phyloP scores from a whole-genome alignment of 2,113 vertebrate species.

The Haemorhous mexicanus region DNA sequence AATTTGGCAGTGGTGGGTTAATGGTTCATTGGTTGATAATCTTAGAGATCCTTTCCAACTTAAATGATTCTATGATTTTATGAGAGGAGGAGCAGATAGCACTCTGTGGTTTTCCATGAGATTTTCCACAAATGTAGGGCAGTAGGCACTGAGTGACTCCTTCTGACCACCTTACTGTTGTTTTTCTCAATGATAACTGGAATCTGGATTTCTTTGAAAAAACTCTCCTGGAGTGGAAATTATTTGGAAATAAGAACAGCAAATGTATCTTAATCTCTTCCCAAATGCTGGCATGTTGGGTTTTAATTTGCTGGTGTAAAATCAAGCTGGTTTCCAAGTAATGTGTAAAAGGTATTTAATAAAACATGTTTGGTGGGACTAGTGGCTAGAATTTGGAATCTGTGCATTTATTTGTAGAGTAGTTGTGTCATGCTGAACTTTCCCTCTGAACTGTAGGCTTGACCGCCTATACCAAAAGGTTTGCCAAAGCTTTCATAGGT shows the following conservation, averaged over 20 bases:
- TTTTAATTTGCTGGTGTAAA: neutral
- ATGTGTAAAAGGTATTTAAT: neutral
- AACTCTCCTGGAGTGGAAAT: neutral
- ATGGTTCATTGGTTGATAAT: neutral
- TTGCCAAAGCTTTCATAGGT: neutral
- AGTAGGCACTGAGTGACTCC: neutral
- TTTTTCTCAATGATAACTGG: neutral
- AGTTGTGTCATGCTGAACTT: neutral
- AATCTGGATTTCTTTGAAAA: neutral
- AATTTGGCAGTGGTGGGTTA: neutral
- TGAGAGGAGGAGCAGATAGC: neutral
- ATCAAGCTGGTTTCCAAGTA: neutral
- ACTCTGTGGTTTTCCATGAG: neutral
- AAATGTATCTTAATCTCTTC: neutral
- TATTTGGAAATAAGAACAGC: neutral
- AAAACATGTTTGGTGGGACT: neutral
- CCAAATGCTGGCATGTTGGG: neutral
- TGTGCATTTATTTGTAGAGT: neutral
- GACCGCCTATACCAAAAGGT: neutral
- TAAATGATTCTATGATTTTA: neutral
- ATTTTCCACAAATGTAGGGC: neutral
- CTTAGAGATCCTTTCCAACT: neutral
- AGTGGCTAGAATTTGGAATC: neutral
- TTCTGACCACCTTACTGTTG: neutral
- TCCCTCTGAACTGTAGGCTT: neutral